Base-by-base conservation (phyloP, 2,888 invertebrate genomes). In the Pristionchus arcanus region DNA sequence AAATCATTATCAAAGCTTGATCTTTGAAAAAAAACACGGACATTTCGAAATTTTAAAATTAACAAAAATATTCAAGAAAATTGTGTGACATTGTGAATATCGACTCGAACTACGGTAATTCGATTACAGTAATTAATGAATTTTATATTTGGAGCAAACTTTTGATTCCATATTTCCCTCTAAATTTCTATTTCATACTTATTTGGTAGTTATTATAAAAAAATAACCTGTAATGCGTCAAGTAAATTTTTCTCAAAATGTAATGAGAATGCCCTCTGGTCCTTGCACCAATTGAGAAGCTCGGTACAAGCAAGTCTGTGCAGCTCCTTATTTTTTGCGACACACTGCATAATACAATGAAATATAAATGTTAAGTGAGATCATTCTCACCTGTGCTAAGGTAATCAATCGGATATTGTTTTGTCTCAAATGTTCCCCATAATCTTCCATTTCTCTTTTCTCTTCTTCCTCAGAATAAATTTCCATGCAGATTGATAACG, bases 361-460 rank as follows among this genome's bases (percentile, higher is more conserved):
- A 15, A 49, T 31, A 28, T 1, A 42, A 21, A 4, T 42, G 2
- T 25, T 2, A 21, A 74, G 37, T 42, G 13, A 7, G 25, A 25
- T 77, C 5, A 25, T 25, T 28, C 5, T 81, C 28, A 85, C 84
- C 84, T 85, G 55, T 34, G 84, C n/a, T 59, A 85, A 37, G 34
- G 84, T 59, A 31, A 28, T 25, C 25, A 85, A 34, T 85, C 84
- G 59, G 59, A 85, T 31, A 59, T 85, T 85, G 49, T 85, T 85
- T 59, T 59, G 55, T 59, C 59, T 59, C 21, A 85, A 59, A 31
- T 85, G 84, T 15, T 85, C 34, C 3, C 37, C 84, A 59, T 85
- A 59, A 15, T 81, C 81, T 7, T 53, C 28, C 49, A 49, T 13
- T 28, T 53, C 49, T 13, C 2, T n/a, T 11, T 53, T 42, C 2